These are phyloP conservation scores for Eonycteris spelaea DNA, from an alignment of 2,113 vertebrate species.

Conservation along the genomic window DNA sequence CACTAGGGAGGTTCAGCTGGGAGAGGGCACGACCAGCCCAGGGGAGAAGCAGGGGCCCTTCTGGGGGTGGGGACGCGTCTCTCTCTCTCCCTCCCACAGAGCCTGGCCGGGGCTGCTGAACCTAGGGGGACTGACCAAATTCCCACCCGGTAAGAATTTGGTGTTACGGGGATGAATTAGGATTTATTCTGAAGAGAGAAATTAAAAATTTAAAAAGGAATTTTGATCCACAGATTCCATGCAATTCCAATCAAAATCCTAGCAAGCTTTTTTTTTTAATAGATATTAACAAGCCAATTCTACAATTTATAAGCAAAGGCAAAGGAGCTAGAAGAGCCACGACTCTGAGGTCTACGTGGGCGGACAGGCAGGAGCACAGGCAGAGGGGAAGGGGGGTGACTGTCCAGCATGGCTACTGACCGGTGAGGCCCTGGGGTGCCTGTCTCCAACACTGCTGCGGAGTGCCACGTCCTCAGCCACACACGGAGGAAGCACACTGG, in stretches of 20 bases:
- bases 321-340: not conserved
- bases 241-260: not conserved
- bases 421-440: not conserved
- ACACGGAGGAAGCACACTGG: not conserved
- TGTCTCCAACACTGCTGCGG: not conserved
- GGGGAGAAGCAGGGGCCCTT: not conserved
- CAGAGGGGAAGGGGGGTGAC: not conserved
- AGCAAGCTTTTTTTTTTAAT: not conserved
- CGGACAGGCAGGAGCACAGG: not conserved
- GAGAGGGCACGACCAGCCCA: not conserved
- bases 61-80: not conserved
- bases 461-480: not conserved
- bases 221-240: not conserved
- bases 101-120: not conserved
- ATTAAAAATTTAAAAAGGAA: not conserved
- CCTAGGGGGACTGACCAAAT: not conserved
- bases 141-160: not conserved
- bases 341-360: not conserved
- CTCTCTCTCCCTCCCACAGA: not conserved
- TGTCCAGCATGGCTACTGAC: not conserved
- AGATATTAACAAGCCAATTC: not conserved
- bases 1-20: not conserved
- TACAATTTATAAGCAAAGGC: not conserved
- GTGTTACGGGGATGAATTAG: not conserved
- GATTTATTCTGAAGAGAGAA: not conserved